A percentile compares a stretch with the other conserved stretches of the same genome.
Evolutionary conservation across 2,888 invertebrate genomes (phyloP).

Genomic region (Erpobdella octoculata): DNA sequence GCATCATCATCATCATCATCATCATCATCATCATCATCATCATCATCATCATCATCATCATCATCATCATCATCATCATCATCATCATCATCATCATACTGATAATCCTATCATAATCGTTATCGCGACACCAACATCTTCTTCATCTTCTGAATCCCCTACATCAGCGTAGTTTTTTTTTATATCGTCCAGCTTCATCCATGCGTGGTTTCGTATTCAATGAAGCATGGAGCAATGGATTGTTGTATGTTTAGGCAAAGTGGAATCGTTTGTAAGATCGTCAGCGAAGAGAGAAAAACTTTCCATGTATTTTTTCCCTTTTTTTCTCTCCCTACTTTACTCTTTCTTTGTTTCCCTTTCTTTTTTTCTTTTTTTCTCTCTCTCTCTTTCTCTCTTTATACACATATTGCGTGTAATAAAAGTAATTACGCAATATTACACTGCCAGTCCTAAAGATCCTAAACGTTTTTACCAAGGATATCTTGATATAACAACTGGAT

Average conservation of each 20-base stretch:
- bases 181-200: not conserved
- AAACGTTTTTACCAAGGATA: too few relatives aligned
- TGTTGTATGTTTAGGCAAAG: not conserved
- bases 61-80: slow-evolving; percentile 3
- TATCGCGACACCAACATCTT: not conserved
- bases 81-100: not conserved
- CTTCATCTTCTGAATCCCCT: not conserved
- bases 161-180: not conserved
- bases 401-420: too few relatives aligned
- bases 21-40: not conserved
- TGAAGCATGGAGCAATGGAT: slow-evolving; percentile 5
- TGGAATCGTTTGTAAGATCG: slow-evolving; percentile 6
- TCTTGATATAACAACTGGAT: too few relatives aligned
- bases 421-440: too few relatives aligned
- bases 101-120: not conserved
- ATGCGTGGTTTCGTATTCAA: slow-evolving; percentile 8
- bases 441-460: too few relatives aligned
- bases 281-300: too few relatives aligned
- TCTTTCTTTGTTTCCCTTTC: too few relatives aligned
- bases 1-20: slow-evolving; percentile 6
- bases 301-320: too few relatives aligned
- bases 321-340: too few relatives aligned
- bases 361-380: too few relatives aligned
- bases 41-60: not conserved
- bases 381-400: too few relatives aligned